Evolutionary conservation across 2,797 vertebrate genomes (phyloP).

Genomic region (Tinamus major): DNA sequence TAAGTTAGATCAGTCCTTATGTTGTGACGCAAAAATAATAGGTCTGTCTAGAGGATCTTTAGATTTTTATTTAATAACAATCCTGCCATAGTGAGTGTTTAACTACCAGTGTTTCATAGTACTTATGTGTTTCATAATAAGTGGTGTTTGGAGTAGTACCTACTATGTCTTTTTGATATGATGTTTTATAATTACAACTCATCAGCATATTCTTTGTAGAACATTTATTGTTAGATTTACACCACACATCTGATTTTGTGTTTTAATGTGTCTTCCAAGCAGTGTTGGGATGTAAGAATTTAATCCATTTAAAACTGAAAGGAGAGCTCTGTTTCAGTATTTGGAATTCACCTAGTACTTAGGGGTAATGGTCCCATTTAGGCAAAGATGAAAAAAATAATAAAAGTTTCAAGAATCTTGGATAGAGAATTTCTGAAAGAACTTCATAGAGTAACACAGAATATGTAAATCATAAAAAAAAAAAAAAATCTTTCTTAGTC

Average conservation of each 20-base stretch:
- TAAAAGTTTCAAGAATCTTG: background rate
- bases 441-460: background rate
- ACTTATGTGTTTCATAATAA: constrained; percentile 1
- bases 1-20: background rate
- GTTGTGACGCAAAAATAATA: background rate
- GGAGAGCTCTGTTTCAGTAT: background rate
- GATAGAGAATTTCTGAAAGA: background rate
- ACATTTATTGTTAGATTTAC: background rate
- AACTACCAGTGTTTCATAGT: background rate
- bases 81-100: background rate
- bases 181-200: constrained; percentile 3
- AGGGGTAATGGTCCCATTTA: background rate
- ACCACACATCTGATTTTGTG: background rate
- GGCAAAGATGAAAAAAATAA: background rate
- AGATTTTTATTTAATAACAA: background rate
- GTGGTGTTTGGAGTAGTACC: background rate
- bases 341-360: background rate
- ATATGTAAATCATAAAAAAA: background rate
- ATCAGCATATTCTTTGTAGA: background rate
- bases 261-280: background rate
- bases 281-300: background rate
- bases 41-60: background rate
- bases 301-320: background rate
- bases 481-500: background rate
- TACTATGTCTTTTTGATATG: background rate